Conservation (phyloP, 2,888 invertebrate genomes). For the Mimas tiliae region DNA sequence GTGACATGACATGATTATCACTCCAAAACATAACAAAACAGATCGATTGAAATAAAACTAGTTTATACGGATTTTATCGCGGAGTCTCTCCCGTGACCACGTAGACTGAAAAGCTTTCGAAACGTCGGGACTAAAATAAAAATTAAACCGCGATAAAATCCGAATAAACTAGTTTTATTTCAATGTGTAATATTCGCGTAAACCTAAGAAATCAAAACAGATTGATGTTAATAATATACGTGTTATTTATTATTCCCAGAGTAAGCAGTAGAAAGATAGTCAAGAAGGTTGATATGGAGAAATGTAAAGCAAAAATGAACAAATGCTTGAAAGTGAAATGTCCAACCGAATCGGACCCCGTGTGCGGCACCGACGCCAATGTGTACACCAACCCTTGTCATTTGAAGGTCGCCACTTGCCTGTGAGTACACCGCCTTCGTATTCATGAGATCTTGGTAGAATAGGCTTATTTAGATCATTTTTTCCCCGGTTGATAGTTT, state of each 20-base stretch:
- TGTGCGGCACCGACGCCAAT: conserved; percentile 95
- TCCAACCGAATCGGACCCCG: conserved; percentile 88
- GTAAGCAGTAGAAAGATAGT: conserved; percentile 85
- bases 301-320: conserved; percentile 89
- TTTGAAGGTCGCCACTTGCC: conserved; percentile 92
- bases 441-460: conserved; percentile 3
- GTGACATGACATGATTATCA: too few relatives aligned
- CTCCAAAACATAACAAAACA: too few relatives aligned
- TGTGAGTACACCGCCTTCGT: conserved; percentile 84
- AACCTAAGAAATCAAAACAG: too few relatives aligned
- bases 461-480: neutral
- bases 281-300: conserved; percentile 90
- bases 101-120: too few relatives aligned
- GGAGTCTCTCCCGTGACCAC: too few relatives aligned
- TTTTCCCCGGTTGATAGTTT: too few relatives aligned
- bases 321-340: conserved; percentile 92
- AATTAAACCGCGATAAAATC: too few relatives aligned
- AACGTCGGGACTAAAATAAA: too few relatives aligned
- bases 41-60: too few relatives aligned
- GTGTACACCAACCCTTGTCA: conserved; percentile 94
- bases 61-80: too few relatives aligned
- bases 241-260: conserved; percentile 44
- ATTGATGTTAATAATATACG: neutral
- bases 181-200: too few relatives aligned
- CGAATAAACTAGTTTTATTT: too few relatives aligned